Percentiles rank a stretch among this genome's conserved stretches.
Conservation (phyloP, 2,888 invertebrate genomes). For the Steinernema hermaphroditum region DNA sequence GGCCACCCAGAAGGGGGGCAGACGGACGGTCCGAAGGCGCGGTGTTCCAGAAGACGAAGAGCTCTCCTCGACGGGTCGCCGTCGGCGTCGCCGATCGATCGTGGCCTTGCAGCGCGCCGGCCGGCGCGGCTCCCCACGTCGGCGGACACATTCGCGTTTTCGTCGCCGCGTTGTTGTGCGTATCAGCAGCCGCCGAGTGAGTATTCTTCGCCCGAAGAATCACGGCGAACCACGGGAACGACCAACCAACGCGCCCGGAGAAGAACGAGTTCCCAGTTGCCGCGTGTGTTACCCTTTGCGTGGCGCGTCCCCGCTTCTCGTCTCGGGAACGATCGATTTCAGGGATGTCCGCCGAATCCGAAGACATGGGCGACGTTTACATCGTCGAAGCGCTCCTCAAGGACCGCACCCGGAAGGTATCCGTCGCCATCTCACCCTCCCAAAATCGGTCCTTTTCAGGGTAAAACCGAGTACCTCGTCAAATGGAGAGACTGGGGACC, state of each 20-base stretch:
- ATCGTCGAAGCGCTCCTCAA: conserved; percentile 37
- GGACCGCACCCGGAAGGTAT: conserved; percentile 30
- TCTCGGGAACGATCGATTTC: conserved; percentile 22
- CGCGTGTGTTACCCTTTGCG: conserved; percentile 17
- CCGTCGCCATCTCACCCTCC: background rate
- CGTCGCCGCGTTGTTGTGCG: conserved; percentile 24
- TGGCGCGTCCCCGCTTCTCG: conserved; percentile 24
- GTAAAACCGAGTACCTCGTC: conserved; percentile 47
- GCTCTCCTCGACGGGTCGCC: too few relatives aligned
- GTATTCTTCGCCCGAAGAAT: background rate
- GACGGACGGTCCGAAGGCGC: too few relatives aligned
- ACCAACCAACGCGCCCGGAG: background rate
- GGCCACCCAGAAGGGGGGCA: too few relatives aligned
- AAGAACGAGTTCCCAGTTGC: conserved; percentile 9
- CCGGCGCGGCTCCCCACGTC: conserved; percentile 21
- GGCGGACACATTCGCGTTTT: conserved; percentile 27
- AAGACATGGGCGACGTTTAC: conserved; percentile 33
- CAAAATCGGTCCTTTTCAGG: conserved; percentile 40
- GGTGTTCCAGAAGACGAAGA: too few relatives aligned
- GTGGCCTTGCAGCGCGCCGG: too few relatives aligned
- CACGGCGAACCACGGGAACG: background rate
- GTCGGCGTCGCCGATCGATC: too few relatives aligned
- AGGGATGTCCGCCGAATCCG: conserved; percentile 21
- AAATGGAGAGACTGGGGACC: conserved; percentile 55
- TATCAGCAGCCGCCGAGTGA: background rate